Base-by-base conservation (phyloP, 2,888 invertebrate genomes). In the Stomorhina lunata region DNA sequence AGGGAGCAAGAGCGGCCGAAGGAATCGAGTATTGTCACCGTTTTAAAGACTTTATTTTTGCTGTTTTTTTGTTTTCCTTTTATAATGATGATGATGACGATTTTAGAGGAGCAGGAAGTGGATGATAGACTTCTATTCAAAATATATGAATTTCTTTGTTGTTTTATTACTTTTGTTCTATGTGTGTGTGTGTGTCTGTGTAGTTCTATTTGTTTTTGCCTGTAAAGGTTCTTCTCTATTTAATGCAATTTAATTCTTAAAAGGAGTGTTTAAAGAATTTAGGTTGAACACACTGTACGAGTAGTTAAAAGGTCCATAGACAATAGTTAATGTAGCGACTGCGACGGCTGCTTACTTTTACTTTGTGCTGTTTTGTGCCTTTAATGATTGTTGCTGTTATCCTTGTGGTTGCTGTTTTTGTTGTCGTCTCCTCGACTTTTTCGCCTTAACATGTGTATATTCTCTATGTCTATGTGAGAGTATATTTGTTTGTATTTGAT, bases 41-140 rank as follows among this genome's bases (percentile, higher is more conserved):
- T 78, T 61, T 72, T 53, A 9, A 66, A 15, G 61, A n/a, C 40
- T 77, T 76, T 72, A 79, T 79, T 72, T 72, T 79, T 72, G 79
- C 29, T 40, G 40, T 40, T 15, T 57, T 48, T 65, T 71, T 71
- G 69, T 59, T 63, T 45, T 27, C 17, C 2, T 34, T 34, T 57
- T 55, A 37, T 65, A 22, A 63, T 45, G 55, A n/a, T n/a, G 20
- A 12, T 1, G 32, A 43, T 22, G 10, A 17, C 22, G 61, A 40
- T 32, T 66, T 50, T 29, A 15, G 0, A 17, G 48, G 17, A 45
- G 27, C n/a, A n/a, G n/a, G n/a, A n/a, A n/a, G n/a, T n/a, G n/a
- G n/a, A n/a, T n/a, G 12, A 57, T 29, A 22, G 5, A 10, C 34
- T 29, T 29, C 40, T 37, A 22, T 61, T 22, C 5, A 22, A n/a